Evolutionary conservation across 1,140 invertebrate genomes (phyloP).

Genomic region (Aphidius gifuensis): DNA sequence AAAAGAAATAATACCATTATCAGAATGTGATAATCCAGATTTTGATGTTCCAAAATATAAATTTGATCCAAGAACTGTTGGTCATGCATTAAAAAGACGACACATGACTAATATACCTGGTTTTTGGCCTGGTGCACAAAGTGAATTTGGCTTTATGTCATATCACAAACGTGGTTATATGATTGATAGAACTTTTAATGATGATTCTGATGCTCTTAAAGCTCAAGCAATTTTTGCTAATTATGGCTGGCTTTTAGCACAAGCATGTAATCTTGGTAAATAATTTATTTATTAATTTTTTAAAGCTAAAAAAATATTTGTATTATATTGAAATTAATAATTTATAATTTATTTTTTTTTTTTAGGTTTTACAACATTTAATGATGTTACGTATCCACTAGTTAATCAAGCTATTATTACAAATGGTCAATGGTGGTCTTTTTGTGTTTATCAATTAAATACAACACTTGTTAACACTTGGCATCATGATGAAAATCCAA

Average conservation of each 20-base stretch:
- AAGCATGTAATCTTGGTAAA: constrained; percentile 78
- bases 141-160: constrained; percentile 74
- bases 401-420: constrained; percentile 80
- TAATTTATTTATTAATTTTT: constrained; percentile 14
- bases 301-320: too few relatives aligned
- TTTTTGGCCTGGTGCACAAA: constrained; percentile 74
- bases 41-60: constrained; percentile 58
- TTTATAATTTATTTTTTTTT: too few relatives aligned
- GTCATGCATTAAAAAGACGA: constrained; percentile 55
- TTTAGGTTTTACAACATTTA: constrained; percentile 78
- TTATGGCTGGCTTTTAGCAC: constrained; percentile 75
- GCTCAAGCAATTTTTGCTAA: constrained; percentile 71
- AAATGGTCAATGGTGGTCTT: constrained; percentile 79
- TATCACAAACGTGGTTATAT: constrained; percentile 66
- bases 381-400: constrained; percentile 86
- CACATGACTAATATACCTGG: constrained; percentile 74
- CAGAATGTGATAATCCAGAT: constrained; percentile 58
- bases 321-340: too few relatives aligned
- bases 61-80: constrained; percentile 60
- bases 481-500: constrained; percentile 62
- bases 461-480: constrained; percentile 68
- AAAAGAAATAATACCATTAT: constrained; percentile 58
- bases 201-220: constrained; percentile 62
- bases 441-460: constrained; percentile 87
- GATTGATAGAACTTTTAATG: constrained; percentile 45